These are phyloP conservation scores for Hypsibius dujardini DNA, from an alignment of 1,140 invertebrate species.

Conservation along the genomic window DNA sequence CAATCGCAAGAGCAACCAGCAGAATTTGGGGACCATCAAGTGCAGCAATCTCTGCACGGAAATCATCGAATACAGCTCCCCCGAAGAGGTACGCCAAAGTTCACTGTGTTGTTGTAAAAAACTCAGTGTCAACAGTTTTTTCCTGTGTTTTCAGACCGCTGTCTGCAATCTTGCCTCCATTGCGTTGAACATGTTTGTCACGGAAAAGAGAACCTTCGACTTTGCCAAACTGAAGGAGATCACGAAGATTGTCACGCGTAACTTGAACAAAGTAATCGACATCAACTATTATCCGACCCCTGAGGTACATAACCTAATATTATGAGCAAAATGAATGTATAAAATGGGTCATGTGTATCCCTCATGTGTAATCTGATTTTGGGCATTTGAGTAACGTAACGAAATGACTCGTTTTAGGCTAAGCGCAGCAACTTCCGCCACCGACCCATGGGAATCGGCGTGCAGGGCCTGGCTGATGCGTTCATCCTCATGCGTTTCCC, in stretches of 20 bases:
- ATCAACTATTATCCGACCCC: slow-evolving; percentile 85
- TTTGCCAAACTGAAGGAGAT: slow-evolving; percentile 73
- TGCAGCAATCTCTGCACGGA: slow-evolving; percentile 96
- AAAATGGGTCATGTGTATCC: slow-evolving; percentile 23
- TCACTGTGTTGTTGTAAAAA: slow-evolving; percentile 17
- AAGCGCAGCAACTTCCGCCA: slow-evolving; percentile 70
- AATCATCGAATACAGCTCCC: slow-evolving; percentile 71
- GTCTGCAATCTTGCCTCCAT: slow-evolving; percentile 97
- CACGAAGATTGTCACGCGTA: slow-evolving; percentile 68
- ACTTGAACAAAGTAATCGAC: slow-evolving; percentile 95
- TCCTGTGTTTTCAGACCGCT: slow-evolving; percentile 45
- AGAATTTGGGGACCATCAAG: slow-evolving; percentile 95
- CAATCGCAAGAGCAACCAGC: slow-evolving; percentile 91
- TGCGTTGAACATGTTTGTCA: slow-evolving; percentile 86
- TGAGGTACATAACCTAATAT: slow-evolving; percentile 44
- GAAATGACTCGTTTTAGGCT: too few relatives aligned
- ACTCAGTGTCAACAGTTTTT: slow-evolving; percentile 20
- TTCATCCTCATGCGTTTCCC: slow-evolving; percentile 85
- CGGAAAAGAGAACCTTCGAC: slow-evolving; percentile 54
- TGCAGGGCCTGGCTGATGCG: slow-evolving; percentile 89
- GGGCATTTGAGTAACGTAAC: too few relatives aligned
- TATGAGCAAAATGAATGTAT: slow-evolving; percentile 11
- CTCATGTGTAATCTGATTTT: too few relatives aligned
- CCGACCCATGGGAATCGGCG: slow-evolving; percentile 82
- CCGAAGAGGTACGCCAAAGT: slow-evolving; percentile 51